Evolutionary conservation across 1,140 invertebrate species (phyloP).

Genomic region (Drosophila triauraria): DNA sequence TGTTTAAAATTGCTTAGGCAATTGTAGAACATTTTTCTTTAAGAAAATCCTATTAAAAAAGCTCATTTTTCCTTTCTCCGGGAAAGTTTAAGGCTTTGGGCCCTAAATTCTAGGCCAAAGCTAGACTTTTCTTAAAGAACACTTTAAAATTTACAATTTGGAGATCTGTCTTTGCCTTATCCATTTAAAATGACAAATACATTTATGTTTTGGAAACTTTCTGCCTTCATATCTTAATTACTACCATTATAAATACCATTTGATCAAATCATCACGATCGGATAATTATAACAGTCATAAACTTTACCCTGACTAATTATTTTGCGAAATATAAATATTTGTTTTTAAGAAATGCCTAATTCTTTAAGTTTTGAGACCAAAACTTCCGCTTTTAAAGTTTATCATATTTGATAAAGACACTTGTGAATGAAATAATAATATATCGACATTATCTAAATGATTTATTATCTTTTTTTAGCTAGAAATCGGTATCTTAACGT

Average conservation of each 20-base stretch:
- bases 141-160: not conserved
- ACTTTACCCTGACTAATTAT: not conserved
- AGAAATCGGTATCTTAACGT: slow-evolving; percentile 17
- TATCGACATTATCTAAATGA: slow-evolving; percentile 20
- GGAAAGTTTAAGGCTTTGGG: too few species aligned
- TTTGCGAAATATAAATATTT: not conserved
- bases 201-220: not conserved
- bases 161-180: too few species aligned
- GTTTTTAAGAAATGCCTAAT: not conserved
- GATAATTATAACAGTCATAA: slow-evolving; percentile 4
- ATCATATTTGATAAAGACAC: slow-evolving; percentile 14
- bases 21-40: too few species aligned
- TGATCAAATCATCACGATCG: slow-evolving; percentile 3
- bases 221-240: slow-evolving; percentile 2
- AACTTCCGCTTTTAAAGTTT: not conserved
- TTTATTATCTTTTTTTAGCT: slow-evolving; percentile 23
- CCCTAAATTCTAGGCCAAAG: too few species aligned
- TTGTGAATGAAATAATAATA: slow-evolving; percentile 29
- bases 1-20: not conserved
- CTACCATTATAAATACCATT: not conserved
- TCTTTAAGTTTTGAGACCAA: not conserved
- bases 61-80: not conserved
- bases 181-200: not conserved
- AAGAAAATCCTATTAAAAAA: too few species aligned
- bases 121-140: not conserved